A percentile compares a stretch with the other conserved stretches of the same genome.
These are phyloP conservation scores for Erpetoichthys calabaricus DNA, from an alignment of 2,797 vertebrate species.

Conservation along the genomic window DNA sequence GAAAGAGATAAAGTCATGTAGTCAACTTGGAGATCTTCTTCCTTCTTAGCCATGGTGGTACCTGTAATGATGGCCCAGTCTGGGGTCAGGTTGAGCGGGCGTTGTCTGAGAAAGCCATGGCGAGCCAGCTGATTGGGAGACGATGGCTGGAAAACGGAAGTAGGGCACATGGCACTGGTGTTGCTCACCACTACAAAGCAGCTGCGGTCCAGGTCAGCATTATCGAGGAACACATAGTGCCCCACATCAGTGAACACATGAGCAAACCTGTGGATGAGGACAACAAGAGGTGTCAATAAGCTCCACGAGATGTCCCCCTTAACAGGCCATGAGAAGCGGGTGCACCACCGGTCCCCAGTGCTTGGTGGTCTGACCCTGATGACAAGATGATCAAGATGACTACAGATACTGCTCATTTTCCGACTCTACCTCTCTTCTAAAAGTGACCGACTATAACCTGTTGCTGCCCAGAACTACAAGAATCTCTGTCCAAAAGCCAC, in stretches of 20 bases:
- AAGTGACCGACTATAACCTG: too few species aligned
- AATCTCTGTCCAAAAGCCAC: not conserved
- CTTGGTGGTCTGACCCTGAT: too few species aligned
- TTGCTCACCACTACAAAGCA: constrained; percentile 65
- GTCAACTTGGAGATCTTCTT: too few species aligned
- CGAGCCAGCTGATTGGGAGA: constrained; percentile 66
- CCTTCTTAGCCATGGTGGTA: constrained; percentile 19
- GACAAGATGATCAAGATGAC: too few species aligned
- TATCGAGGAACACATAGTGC: constrained; percentile 73
- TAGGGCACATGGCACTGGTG: constrained; percentile 44
- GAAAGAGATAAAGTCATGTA: too few species aligned
- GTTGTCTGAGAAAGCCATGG: constrained; percentile 50
- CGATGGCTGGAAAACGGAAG: constrained; percentile 60
- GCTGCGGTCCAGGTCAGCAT: constrained; percentile 44
- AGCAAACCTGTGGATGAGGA: constrained; percentile 57
- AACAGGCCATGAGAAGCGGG: not conserved
- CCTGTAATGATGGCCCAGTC: constrained; percentile 70
- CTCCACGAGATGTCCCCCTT: not conserved
- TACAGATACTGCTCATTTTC: not conserved
- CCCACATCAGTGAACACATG: constrained; percentile 73
- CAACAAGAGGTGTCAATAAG: not conserved
- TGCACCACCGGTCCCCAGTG: not conserved
- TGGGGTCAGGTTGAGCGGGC: constrained; percentile 57
- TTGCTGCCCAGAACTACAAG: not conserved
- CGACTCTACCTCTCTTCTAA: fast-evolving